Evolutionary conservation across 2,888 invertebrate species (phyloP).

Genomic region (Hydraecia micacea): DNA sequence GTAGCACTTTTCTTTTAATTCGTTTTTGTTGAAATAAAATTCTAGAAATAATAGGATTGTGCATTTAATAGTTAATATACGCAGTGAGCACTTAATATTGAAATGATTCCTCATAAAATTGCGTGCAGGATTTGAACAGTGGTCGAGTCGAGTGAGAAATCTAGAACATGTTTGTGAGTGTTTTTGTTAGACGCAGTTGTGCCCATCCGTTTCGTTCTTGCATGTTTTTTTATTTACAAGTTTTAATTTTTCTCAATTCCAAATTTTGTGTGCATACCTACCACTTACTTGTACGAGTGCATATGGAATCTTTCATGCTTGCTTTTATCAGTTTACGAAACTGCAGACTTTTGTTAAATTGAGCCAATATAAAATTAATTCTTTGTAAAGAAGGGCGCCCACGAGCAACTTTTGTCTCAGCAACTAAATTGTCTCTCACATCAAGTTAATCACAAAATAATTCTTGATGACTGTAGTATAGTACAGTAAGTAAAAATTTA

Average conservation of each 20-base stretch:
- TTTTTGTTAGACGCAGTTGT: too few relatives aligned
- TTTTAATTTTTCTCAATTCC: background rate
- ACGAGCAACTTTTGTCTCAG: too few relatives aligned
- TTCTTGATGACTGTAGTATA: background rate
- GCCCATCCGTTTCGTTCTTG: background rate
- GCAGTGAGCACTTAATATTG: background rate
- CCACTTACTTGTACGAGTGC: background rate
- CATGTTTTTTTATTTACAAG: too few relatives aligned
- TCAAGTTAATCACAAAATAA: background rate
- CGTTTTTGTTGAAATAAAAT: conserved; percentile 9
- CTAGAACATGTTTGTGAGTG: conserved; percentile 2
- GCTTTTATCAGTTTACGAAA: background rate
- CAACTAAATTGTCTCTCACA: too few relatives aligned
- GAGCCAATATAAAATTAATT: too few relatives aligned
- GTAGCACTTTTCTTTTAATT: conserved; percentile 45
- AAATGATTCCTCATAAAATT: background rate
- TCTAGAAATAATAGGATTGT: background rate
- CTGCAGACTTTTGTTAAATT: background rate
- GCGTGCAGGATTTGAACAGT: background rate
- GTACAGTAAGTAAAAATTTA: background rate
- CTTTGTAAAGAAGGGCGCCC: background rate
- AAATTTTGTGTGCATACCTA: background rate
- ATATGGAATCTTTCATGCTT: background rate
- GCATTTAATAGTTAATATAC: background rate
- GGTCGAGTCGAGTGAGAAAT: background rate